Conservation (phyloP, 1,140 invertebrate genomes). For the Linepithema humile region DNA sequence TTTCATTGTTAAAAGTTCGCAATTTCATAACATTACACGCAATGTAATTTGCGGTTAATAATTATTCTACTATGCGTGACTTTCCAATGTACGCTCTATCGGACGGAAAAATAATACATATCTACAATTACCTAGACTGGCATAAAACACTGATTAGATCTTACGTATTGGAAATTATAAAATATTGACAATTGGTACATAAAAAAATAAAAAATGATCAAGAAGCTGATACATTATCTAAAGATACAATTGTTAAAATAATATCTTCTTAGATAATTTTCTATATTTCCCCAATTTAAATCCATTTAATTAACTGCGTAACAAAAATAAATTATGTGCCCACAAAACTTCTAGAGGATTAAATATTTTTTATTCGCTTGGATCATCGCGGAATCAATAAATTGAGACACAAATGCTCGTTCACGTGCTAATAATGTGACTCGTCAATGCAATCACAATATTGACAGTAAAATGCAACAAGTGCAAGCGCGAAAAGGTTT, state of each 20-base stretch:
- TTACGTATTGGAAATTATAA: background rate
- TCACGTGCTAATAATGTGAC: constrained; percentile 20
- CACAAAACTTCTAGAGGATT: background rate
- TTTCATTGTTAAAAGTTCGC: background rate
- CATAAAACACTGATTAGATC: constrained; percentile 25
- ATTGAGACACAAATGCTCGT: constrained; percentile 21
- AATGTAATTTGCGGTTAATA: background rate
- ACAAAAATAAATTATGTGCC: too few relatives aligned
- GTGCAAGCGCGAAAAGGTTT: constrained; percentile 30
- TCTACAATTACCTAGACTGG: background rate
- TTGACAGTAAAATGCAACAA: constrained; percentile 35
- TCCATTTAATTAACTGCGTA: background rate
- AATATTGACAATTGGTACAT: background rate
- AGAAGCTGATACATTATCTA: background rate
- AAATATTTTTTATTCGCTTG: background rate
- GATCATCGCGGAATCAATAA: constrained; percentile 47
- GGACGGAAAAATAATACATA: constrained; percentile 24
- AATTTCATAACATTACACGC: constrained; percentile 13
- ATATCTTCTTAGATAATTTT: background rate
- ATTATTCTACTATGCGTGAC: constrained; percentile 17
- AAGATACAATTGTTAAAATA: background rate
- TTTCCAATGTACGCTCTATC: background rate
- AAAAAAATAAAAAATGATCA: background rate
- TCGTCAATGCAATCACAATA: background rate
- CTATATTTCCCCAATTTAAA: background rate